These are phyloP conservation scores for Bombyx mandarina DNA, from an alignment of 1,140 invertebrate species.

Conservation along the genomic window DNA sequence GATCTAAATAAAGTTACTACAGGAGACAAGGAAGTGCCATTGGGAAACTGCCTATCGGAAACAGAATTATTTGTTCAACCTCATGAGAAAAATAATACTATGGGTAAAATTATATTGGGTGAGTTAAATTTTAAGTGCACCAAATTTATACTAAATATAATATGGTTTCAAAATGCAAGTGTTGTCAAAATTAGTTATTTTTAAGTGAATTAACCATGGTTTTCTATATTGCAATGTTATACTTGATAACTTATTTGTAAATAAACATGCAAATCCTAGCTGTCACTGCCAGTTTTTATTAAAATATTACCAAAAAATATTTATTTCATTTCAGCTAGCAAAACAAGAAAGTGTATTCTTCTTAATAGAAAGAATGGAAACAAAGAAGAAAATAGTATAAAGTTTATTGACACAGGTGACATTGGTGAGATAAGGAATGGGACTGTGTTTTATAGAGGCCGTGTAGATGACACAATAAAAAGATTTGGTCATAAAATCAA, in stretches of 20 bases:
- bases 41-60: constrained; percentile 75
- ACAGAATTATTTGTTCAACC: constrained; percentile 72
- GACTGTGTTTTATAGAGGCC: constrained; percentile 75
- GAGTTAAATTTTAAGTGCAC: constrained; percentile 17
- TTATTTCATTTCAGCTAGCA: constrained; percentile 70
- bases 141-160: neutral
- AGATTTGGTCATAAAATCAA: constrained; percentile 80
- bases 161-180: too few species aligned
- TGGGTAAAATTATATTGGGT: constrained; percentile 76
- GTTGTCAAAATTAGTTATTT: neutral
- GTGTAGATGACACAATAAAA: constrained; percentile 80
- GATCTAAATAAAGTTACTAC: constrained; percentile 32
- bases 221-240: neutral
- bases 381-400: constrained; percentile 40
- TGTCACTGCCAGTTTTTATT: neutral
- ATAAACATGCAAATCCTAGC: neutral
- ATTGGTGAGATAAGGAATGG: constrained; percentile 70
- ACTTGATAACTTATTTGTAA: neutral
- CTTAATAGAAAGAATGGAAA: constrained; percentile 65
- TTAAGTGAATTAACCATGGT: neutral
- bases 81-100: constrained; percentile 34
- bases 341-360: constrained; percentile 74
- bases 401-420: constrained; percentile 80
- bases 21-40: constrained; percentile 47
- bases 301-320: neutral